Percentiles rank a stretch among this genome's conserved stretches.
Evolutionary conservation across 2,113 vertebrate genomes (phyloP).

Genomic region (Ia io): DNA sequence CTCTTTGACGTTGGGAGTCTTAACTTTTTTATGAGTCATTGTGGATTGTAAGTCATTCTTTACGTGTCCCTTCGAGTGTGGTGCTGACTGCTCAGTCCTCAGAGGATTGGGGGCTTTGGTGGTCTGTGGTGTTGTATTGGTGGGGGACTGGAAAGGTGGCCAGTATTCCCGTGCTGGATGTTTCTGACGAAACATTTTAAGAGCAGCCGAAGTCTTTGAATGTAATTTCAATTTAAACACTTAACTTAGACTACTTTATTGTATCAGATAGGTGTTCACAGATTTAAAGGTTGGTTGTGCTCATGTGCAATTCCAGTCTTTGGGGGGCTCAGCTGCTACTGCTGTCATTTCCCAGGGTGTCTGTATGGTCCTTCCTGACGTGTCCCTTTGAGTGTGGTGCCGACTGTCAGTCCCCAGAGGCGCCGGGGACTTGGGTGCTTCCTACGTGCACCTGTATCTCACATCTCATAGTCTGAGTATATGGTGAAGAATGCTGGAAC

Average conservation of each 20-base stretch:
- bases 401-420: no score
- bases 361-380: neutral
- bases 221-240: rapidly evolving
- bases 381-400: no score
- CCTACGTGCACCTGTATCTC: rapidly evolving
- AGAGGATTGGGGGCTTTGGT: neutral
- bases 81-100: rapidly evolving
- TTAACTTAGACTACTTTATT: neutral
- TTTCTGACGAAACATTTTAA: rapidly evolving
- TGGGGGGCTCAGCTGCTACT: rapidly evolving
- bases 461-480: neutral
- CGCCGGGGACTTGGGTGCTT: neutral
- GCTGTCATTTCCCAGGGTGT: neutral
- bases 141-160: neutral
- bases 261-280: rapidly evolving
- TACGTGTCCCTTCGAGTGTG: rapidly evolving
- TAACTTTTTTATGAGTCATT: neutral
- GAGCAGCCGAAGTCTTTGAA: neutral
- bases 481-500: rapidly evolving
- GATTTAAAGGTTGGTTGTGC: neutral
- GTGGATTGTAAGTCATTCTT: rapidly evolving
- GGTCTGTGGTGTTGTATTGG: neutral
- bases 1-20: neutral
- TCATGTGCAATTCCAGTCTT: no score
- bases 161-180: rapidly evolving